A percentile compares a stretch with the other conserved stretches of the same genome.
These are phyloP conservation scores for Coptotermes formosanus DNA, from an alignment of 1,140 invertebrate species.

Conservation along the genomic window DNA sequence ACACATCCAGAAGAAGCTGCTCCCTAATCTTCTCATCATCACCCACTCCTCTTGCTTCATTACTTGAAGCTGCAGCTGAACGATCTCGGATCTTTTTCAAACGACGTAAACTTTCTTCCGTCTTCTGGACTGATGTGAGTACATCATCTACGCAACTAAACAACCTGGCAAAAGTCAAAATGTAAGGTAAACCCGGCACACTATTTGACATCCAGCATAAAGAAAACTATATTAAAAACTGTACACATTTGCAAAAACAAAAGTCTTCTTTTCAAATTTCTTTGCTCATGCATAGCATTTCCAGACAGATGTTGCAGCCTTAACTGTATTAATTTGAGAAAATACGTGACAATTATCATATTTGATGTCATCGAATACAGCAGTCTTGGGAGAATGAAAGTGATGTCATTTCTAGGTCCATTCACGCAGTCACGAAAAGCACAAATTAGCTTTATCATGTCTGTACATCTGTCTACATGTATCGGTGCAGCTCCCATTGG, in stretches of 20 bases:
- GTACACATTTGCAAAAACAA: not conserved
- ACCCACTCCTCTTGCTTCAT: slow-evolving; percentile 46
- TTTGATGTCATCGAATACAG: no score
- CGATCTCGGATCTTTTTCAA: slow-evolving; percentile 76
- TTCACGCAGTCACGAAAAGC: no score
- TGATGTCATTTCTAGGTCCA: no score
- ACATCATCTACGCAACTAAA: slow-evolving; percentile 79
- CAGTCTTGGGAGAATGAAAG: no score
- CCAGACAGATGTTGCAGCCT: no score
- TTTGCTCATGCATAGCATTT: not conserved
- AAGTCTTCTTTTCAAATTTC: not conserved
- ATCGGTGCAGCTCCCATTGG: no score
- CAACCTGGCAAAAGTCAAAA: slow-evolving; percentile 63
- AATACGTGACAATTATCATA: no score
- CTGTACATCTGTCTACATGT: no score
- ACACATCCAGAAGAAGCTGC: slow-evolving; percentile 85
- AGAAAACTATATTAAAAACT: not conserved
- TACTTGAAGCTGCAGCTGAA: slow-evolving; percentile 41
- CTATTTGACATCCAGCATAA: not conserved
- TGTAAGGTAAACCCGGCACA: slow-evolving; percentile 8
- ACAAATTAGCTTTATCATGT: no score
- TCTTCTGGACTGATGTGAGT: slow-evolving; percentile 88
- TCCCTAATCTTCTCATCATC: slow-evolving; percentile 94
- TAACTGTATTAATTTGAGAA: no score
- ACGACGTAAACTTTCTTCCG: slow-evolving; percentile 86